Evolutionary conservation across 2,113 vertebrate species (phyloP), one percentile per base, ranked within the genome.

Genomic region (Sorex araneus): DNA sequence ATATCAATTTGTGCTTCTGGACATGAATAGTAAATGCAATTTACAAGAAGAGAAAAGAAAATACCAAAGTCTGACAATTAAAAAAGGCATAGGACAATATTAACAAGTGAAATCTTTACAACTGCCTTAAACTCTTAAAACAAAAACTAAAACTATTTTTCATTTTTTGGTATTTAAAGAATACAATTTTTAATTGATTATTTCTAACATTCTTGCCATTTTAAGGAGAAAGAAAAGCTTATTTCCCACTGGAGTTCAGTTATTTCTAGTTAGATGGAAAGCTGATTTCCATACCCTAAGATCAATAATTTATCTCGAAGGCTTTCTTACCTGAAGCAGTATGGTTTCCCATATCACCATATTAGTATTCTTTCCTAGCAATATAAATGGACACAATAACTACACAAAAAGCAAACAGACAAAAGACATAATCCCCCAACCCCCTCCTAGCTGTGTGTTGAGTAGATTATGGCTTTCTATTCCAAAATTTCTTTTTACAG

Each of bases 251-350:
- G 27, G 28, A 66, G 63, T 71, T 1, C 8, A 78, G 18, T 69
- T 91, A 4, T 78, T 83, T 80, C 77, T 32, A 60, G 6, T 70
- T 19, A 64, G 34, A 74, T 34, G 63, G 27, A 9, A 70, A 25
- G 18, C 4, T 77, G 40, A 74, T n/a, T 94, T 63, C 3, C 36
- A 32, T 36, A 67, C 15, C 21, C n/a, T 16, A 66, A 60, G 6
- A 27, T 78, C 45, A 84, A 10, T 6, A 32, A 32, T 77, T 25
- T 57, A 12, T 23, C 57, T 54, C 28, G 54, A 80, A 70, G 18
- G 3, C 27, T 63, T 1, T 2, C 81, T 96, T 92, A 97, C 96
- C 96, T 96, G 96, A 34, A 97, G 94, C 74, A 97, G 60, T 91
- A 91, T 95, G 8, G 92, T 84, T 89, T 97, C 96, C 96, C 96